Conservation (phyloP, 1,140 invertebrate species). For the Drosophila lini region DNA sequence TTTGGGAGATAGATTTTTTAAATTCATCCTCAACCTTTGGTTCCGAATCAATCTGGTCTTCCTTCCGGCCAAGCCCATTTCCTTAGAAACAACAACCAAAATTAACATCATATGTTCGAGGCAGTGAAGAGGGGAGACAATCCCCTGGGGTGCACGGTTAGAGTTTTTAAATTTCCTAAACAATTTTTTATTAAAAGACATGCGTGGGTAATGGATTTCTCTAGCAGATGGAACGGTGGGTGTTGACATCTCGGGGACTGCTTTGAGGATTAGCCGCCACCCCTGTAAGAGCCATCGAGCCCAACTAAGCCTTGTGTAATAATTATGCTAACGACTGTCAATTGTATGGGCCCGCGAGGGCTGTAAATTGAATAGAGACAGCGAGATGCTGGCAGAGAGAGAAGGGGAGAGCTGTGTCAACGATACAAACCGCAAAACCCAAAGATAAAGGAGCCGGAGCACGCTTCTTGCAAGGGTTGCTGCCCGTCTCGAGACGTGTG, state of each 20-base stretch:
- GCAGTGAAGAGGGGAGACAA: constrained; percentile 31
- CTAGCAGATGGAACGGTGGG: constrained; percentile 20
- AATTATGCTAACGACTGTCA: constrained; percentile 83
- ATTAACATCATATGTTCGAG: constrained; percentile 73
- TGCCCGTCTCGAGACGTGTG: constrained; percentile 42
- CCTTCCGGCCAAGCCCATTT: constrained; percentile 50
- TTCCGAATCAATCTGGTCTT: constrained; percentile 31
- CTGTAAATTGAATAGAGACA: constrained; percentile 62
- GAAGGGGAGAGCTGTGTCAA: constrained; percentile 20
- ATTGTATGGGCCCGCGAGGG: constrained; percentile 55
- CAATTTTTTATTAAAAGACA: constrained; percentile 52
- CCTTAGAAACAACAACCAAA: constrained; percentile 69
- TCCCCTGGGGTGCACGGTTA: constrained; percentile 21
- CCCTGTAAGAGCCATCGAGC: constrained; percentile 10
- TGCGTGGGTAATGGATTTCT: constrained; percentile 13
- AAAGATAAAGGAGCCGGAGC: constrained; percentile 53
- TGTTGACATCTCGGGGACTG: constrained; percentile 35
- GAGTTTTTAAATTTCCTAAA: constrained; percentile 47
- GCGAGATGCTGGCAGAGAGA: constrained; percentile 1
- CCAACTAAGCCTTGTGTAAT: constrained; percentile 73
- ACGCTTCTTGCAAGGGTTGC: constrained; percentile 50
- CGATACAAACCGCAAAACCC: constrained; percentile 58
- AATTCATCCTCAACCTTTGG: neutral
- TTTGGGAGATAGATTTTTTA: constrained; percentile 3
- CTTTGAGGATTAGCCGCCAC: constrained; percentile 15